Evolutionary conservation across 2,888 invertebrate genomes (phyloP), one percentile per base, ranked within the genome.

Genomic region (Brachyopa scutellaris): DNA sequence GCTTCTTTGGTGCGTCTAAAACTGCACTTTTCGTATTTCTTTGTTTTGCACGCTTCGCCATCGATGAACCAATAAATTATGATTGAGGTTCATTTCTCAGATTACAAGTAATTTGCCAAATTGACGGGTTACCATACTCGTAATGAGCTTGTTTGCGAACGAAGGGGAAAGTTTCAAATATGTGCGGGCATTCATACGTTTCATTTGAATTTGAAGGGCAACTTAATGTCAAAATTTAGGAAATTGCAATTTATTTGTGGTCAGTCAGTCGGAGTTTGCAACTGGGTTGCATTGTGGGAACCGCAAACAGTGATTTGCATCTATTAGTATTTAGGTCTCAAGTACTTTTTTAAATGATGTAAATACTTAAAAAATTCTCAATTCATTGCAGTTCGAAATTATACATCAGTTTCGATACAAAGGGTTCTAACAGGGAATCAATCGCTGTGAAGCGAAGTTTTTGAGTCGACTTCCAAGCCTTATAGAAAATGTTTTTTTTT

Each of bases 21-120:
- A 70, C 76, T 82, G 80, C 80, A 82, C 74, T 82, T 82, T 82
- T 76, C 7, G 42, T 29, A 15, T 36, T 23, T 33, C 62, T 76
- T 67, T 67, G 67, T 69, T 55, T 11, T 36, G 47, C 17, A 55
- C 45, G 26, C 64, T 59, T 67, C 45, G n/a, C 55, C 59, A 64
- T 70, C 64, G 76, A 76, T 82, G 59, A 76, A 31, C 51, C 80
- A 82, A 76, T 76, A 70, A 82, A 82, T 82, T 76, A 76, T 69
- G 70, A 82, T 82, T 82, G 70, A 82, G 80, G 80, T 26, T 40
- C 23, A 1, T 45, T 36, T 31, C 49, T 15, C 7, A 13, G 11
- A 67, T 45, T 64, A 59, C 53, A 69, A 53, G 76, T 82, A 76
- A 82, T 82, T 82, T 82, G 80, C 51, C 76, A 82, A 82, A 82